phyloP scores from a whole-genome alignment of 1,140 invertebrate species.

The Meloidogyne hapla region DNA sequence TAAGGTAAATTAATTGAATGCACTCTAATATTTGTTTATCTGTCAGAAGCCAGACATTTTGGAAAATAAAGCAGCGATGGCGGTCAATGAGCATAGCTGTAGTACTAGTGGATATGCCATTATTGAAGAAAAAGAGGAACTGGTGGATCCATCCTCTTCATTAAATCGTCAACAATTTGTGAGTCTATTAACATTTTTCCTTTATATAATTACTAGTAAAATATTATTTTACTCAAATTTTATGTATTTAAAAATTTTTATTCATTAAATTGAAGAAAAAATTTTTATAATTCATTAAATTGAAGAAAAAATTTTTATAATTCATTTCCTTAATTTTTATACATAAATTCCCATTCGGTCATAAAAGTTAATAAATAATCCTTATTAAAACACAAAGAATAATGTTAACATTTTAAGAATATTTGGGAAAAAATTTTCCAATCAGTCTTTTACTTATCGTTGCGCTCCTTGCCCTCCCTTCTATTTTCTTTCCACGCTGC shows the following conservation, averaged over 20 bases:
- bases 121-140: background rate
- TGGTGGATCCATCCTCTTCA: background rate
- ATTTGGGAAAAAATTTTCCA: background rate
- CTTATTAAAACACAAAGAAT: background rate
- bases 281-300: background rate
- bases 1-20: background rate
- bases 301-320: background rate
- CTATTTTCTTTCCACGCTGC: background rate
- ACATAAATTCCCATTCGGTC: background rate
- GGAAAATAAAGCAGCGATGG: background rate
- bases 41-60: slow-evolving; percentile 1
- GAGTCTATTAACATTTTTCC: background rate
- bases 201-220: background rate
- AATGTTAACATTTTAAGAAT: background rate
- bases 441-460: background rate
- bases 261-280: too few species aligned
- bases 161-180: background rate
- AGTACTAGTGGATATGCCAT: background rate
- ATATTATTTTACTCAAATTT: background rate
- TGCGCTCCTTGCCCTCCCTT: background rate
- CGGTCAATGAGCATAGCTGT: background rate
- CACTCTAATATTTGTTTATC: background rate
- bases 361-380: slow-evolving; percentile 4
- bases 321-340: background rate
- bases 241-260: background rate